Evolutionary conservation across 2,888 invertebrate species (phyloP).

Genomic region (Ornithoptera priamus): DNA sequence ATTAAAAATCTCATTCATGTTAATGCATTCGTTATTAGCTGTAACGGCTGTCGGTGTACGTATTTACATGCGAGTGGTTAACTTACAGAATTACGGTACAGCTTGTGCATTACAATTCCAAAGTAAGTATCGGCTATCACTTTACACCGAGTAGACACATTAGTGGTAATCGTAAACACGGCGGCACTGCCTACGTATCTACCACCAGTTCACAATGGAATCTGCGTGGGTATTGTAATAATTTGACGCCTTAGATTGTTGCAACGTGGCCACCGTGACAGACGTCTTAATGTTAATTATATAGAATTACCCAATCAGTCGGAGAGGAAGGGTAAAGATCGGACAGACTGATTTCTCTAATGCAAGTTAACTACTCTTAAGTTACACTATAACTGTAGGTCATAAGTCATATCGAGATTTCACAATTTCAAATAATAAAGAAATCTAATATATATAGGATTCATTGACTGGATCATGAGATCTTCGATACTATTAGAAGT

Average conservation of each 20-base stretch:
- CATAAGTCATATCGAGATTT: too few species aligned
- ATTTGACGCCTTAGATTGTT: slow-evolving; percentile 15
- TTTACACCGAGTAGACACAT: slow-evolving; percentile 14
- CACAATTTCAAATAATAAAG: too few species aligned
- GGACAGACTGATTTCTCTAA: not conserved
- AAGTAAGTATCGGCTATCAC: slow-evolving; percentile 16
- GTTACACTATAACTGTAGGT: not conserved
- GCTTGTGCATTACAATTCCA: slow-evolving; percentile 15
- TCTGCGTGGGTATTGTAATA: slow-evolving; percentile 24
- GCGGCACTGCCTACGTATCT: slow-evolving; percentile 8
- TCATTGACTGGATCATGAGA: too few species aligned
- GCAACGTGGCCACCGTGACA: slow-evolving; percentile 14
- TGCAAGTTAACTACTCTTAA: not conserved
- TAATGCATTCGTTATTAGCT: slow-evolving; percentile 1
- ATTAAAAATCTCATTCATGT: not conserved
- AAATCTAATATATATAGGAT: too few species aligned
- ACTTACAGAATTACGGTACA: slow-evolving; percentile 10
- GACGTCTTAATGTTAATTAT: slow-evolving; percentile 2
- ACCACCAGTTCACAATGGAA: slow-evolving; percentile 17
- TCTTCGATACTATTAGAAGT: too few species aligned
- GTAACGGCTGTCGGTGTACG: slow-evolving; percentile 6
- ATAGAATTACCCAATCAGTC: not conserved
- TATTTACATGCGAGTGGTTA: slow-evolving; percentile 4
- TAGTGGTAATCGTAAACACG: slow-evolving; percentile 21
- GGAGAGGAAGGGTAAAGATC: not conserved